These are phyloP conservation scores for Gastrophysa polygoni DNA, from an alignment of 2,888 invertebrate species.

Conservation along the genomic window DNA sequence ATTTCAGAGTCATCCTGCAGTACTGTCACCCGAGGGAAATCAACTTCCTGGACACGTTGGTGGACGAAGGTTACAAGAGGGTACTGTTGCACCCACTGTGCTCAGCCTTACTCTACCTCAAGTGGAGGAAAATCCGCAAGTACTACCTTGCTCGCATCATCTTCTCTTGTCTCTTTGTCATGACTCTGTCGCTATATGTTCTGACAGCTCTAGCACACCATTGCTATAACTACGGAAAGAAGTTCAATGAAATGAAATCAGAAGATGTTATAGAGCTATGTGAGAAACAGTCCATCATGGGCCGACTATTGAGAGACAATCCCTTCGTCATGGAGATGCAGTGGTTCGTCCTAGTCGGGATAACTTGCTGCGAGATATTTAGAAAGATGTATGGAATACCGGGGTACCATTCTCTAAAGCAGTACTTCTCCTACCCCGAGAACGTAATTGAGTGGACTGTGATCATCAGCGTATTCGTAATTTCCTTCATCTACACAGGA, in stretches of 20 bases:
- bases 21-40: constrained; percentile 85
- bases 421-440: constrained; percentile 82
- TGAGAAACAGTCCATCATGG: constrained; percentile 78
- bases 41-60: constrained; percentile 83
- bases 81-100: constrained; percentile 85
- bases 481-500: constrained; percentile 80
- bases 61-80: constrained; percentile 88
- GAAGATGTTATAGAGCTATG: constrained; percentile 77
- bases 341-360: constrained; percentile 80
- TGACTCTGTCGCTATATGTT: constrained; percentile 80
- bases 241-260: constrained; percentile 66
- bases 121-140: constrained; percentile 89
- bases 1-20: constrained; percentile 81
- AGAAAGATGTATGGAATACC: constrained; percentile 82
- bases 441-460: constrained; percentile 89
- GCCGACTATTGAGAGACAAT: constrained; percentile 74
- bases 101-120: constrained; percentile 84
- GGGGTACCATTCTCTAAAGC: constrained; percentile 78
- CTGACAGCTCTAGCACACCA: constrained; percentile 82
- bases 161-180: constrained; percentile 78
- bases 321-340: constrained; percentile 81
- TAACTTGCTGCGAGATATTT: constrained; percentile 79
- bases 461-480: constrained; percentile 81
- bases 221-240: constrained; percentile 81
- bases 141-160: constrained; percentile 82